Conservation (phyloP, 2,888 invertebrate genomes). For the Euspilapteryx auroguttella region DNA sequence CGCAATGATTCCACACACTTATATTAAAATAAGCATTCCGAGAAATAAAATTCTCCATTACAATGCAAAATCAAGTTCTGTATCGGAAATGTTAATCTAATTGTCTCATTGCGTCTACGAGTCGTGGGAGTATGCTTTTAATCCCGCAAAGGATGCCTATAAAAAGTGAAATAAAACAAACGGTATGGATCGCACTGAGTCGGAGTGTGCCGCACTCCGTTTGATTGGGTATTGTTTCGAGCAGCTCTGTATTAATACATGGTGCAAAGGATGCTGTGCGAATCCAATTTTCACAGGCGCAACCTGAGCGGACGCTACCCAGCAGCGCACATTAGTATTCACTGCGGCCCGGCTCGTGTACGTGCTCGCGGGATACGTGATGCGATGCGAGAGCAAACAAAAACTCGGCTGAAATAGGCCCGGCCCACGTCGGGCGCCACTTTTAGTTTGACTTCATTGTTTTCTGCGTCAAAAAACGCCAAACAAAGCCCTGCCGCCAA, state of each 20-base stretch:
- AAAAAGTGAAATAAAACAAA: too few species aligned
- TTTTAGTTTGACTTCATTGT: conserved; percentile 14
- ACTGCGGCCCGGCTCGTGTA: conserved; percentile 14
- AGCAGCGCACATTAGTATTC: conserved; percentile 33
- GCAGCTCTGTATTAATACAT: conserved; percentile 21
- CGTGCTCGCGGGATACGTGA: conserved; percentile 34
- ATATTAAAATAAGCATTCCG: too few species aligned
- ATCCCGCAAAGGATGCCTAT: too few species aligned
- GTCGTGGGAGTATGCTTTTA: too few species aligned
- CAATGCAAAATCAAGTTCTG: too few species aligned
- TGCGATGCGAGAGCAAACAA: conserved; percentile 35
- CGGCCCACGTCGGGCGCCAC: conserved; percentile 8
- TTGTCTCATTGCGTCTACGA: too few species aligned
- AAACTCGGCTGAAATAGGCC: conserved; percentile 30
- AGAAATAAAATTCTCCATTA: too few species aligned
- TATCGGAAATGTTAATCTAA: too few species aligned
- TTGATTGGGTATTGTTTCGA: conserved; percentile 50
- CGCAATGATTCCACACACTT: too few species aligned
- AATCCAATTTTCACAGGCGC: conserved; percentile 40
- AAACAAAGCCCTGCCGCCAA: conserved; percentile 7
- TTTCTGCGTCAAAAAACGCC: conserved; percentile 11
- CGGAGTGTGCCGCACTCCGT: too few species aligned
- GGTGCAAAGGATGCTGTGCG: conserved; percentile 27
- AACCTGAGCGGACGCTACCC: conserved; percentile 21
- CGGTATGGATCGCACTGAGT: too few species aligned